Base-by-base conservation (phyloP, 2,797 vertebrate genomes). In the Cichlasoma orientale region DNA sequence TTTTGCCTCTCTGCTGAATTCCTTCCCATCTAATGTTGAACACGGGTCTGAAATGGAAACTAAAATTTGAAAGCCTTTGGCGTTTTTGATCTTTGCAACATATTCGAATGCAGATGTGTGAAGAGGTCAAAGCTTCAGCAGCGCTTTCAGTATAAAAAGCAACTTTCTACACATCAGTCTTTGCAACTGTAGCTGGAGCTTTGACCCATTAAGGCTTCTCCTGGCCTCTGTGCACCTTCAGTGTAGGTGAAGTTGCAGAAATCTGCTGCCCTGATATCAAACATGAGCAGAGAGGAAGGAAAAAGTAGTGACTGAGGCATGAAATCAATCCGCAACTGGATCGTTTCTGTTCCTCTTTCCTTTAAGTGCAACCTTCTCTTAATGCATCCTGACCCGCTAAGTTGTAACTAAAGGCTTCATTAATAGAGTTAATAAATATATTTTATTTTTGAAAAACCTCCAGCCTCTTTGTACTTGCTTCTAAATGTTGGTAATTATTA, bases 61-160 rank as follows among this genome's bases (percentile, higher is more conserved):
- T 47, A 18, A 18, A 47, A 18, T 18, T 18, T 4, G 6, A 47
- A 18, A 47, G 8, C 59, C 59, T 44, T 1, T 23, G 25, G 36
- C 7, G 38, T 38, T 18, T 63, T 44, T 66, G 8, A 4, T 19
- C 16, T 3, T 27, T 18, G 59, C 44, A 44, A 14, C 21, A 7
- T 25, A 23, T 63, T 41, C 36, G 25, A n/a, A 0, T 18, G 0
- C 33, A 23, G 7, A 25, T 21, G 8, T 19, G 23, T 47, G 38
- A 44, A 27, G 41, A 66, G 27, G 16, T 19, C 41, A 27, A 4
- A 1, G 44, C 23, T 47, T 10, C 21, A 25, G 59, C 59, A 44
- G 59, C 1, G 0, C 61, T 19, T 27, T 1, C 38, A 47, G 14
- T 19, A 47, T 25, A 47, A 47, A 27, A 23, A n/a, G 23, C 38